Evolutionary conservation across 2,797 vertebrate genomes (phyloP).

Genomic region (Megalops cyprinoides): DNA sequence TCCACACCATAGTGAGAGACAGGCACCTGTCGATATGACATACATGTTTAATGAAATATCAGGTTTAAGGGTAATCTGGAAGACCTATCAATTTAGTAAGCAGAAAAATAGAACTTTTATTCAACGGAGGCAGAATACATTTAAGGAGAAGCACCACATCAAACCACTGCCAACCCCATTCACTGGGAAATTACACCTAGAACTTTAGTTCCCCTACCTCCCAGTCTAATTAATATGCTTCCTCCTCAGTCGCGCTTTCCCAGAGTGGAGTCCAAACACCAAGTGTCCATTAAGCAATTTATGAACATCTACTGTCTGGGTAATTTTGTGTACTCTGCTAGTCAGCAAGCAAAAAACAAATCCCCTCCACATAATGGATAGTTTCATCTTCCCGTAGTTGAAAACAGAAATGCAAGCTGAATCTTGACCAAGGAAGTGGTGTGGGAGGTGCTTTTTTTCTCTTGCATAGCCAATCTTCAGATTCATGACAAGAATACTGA

Average conservation of each 20-base stretch:
- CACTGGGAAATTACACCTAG: too few species aligned
- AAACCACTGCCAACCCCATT: too few species aligned
- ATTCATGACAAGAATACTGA: background rate
- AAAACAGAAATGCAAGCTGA: background rate
- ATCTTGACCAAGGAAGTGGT: background rate
- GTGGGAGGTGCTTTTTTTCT: too few species aligned
- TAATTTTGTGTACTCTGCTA: background rate
- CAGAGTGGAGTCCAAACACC: background rate
- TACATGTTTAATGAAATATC: background rate
- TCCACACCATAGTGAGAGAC: background rate
- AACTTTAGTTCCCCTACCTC: too few species aligned
- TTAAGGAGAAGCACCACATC: too few species aligned
- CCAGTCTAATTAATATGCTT: too few species aligned
- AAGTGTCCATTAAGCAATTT: background rate
- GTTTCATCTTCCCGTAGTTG: background rate
- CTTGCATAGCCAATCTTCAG: background rate
- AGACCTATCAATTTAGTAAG: background rate
- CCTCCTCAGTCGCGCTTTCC: background rate
- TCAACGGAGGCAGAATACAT: too few species aligned
- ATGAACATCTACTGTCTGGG: background rate
- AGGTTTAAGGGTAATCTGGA: background rate
- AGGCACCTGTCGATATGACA: too few species aligned
- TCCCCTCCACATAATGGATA: background rate
- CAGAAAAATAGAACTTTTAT: background rate
- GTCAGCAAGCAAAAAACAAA: background rate